These are phyloP conservation scores for Sandelia bainsii DNA, from an alignment of 2,797 vertebrate genomes.

Conservation along the genomic window DNA sequence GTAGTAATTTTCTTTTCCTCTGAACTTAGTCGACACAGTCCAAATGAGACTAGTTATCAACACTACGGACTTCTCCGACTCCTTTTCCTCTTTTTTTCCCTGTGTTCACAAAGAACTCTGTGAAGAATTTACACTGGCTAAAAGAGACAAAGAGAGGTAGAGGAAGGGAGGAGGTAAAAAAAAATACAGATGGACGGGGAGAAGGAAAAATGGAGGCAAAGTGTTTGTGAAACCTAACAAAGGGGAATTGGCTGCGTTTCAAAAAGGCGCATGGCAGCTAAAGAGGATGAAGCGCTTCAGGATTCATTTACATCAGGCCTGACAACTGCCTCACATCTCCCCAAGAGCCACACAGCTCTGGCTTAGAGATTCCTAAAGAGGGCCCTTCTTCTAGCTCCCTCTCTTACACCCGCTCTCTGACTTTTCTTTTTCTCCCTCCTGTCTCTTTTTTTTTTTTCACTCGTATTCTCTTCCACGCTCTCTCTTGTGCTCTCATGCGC, in stretches of 20 bases:
- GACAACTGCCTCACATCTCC: conserved; percentile 87
- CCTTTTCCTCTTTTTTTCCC: conserved; percentile 5
- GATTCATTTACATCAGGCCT: conserved; percentile 90
- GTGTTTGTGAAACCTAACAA: conserved; percentile 84
- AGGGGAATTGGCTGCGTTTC: conserved; percentile 79
- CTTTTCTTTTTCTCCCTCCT: conserved; percentile 78
- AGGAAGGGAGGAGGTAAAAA: conserved; percentile 39
- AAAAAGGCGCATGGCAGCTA: conserved; percentile 80
- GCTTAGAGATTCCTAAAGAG: conserved; percentile 84
- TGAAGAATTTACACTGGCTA: conserved; percentile 48
- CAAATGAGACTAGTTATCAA: conserved; percentile 62
- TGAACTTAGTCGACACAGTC: conserved; percentile 50
- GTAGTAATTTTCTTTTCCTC: conserved; percentile 27
- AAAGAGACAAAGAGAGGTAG: conserved; percentile 47
- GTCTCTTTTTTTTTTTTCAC: conserved; percentile 67
- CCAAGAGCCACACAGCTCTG: conserved; percentile 80
- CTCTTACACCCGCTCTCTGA: conserved; percentile 69
- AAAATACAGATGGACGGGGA: conserved; percentile 62
- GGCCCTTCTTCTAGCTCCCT: conserved; percentile 73
- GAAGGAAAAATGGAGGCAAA: conserved; percentile 64
- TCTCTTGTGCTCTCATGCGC: conserved; percentile 72
- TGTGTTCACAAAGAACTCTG: conserved; percentile 42
- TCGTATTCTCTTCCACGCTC: conserved; percentile 64
- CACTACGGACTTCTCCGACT: conserved; percentile 26
- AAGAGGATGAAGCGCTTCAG: conserved; percentile 88